Base-by-base conservation (phyloP, 2,797 vertebrate genomes). In the Acridotheres tristis region DNA sequence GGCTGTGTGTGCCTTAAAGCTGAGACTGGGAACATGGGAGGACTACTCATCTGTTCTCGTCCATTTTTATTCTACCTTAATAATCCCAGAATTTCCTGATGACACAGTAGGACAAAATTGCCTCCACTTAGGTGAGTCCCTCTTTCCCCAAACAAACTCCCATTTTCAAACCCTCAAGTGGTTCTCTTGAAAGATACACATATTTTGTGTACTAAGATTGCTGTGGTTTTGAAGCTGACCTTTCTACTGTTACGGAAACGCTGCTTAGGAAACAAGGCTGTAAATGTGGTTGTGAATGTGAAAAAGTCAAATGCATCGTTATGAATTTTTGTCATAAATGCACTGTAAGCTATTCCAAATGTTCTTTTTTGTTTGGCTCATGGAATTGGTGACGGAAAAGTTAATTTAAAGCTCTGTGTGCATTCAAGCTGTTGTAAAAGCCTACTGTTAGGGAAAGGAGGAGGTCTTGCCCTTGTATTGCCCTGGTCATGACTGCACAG, bases 401-500 rank as follows among this genome's bases (percentile, higher is more conserved):
- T 58, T 68, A 75, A 57, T 38, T 10, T 57, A 34, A 73, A 89
- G 43, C 47, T 73, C 75, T 7, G 1, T 11, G 8, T 87, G 32
- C 11, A 8, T 87, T 74, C 20, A 38, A 25, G 32, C 72, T 89
- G 63, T 80, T 20, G 1, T 48, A 38, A 76, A 69, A 76, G n/a
- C 26, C 65, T 61, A 1, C 58, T 34, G 13, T 43, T 73, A 67
- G 38, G 34, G 34, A 65, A 58, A 59, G 13, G 23, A 23, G 82
- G 43, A 45, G 10, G 34, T 53, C 57, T 69, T 77, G 53, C 25
- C 53, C 45, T 43, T 88, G 10, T 47, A 2, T 75, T 74, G 63
- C 18, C 13, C 26, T 79, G 55, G 40, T 61, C 47, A 47, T 48
- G 40, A 34, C 32, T 69, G 18, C n/a, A 38, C 0, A 0, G 19